Conservation (phyloP, 2,797 vertebrate species). For the Onychomys torridus region DNA sequence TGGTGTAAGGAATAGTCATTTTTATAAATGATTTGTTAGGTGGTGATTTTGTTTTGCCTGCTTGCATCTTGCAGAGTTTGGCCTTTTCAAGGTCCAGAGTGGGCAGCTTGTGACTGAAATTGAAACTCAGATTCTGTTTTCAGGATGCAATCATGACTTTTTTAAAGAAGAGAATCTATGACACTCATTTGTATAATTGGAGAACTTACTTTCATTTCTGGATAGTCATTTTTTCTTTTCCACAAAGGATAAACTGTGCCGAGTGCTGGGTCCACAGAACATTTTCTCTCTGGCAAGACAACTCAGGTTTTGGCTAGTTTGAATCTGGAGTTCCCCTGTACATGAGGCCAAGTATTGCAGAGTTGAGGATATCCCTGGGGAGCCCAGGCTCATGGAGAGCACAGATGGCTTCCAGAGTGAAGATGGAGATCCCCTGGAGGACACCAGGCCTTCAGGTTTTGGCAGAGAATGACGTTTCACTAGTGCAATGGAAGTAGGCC, state of each 20-base stretch:
- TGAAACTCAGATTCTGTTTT: constrained; percentile 34
- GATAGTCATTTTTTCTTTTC: constrained; percentile 20
- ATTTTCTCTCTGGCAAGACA: constrained; percentile 11
- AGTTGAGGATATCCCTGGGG: constrained; percentile 51
- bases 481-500: constrained; percentile 46
- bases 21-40: not conserved
- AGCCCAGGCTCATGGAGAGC: not conserved
- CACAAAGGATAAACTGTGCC: not conserved
- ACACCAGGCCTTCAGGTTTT: not conserved
- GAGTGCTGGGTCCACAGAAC: constrained; percentile 28
- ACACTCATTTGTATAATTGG: constrained; percentile 46
- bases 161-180: constrained; percentile 10
- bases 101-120: not conserved
- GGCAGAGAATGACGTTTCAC: constrained; percentile 48
- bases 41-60: not conserved
- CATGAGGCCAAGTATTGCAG: not conserved
- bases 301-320: not conserved
- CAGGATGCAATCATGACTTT: not conserved
- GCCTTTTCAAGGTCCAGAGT: not conserved
- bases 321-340: constrained; percentile 64
- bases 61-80: not conserved
- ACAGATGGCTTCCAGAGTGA: constrained; percentile 67
- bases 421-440: constrained; percentile 33
- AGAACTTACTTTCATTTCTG: constrained; percentile 57
- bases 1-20: not conserved